Percentiles rank a stretch among this genome's conserved stretches.
phyloP scores from a whole-genome alignment of 2,797 vertebrate species.

The Erpetoichthys calabaricus region DNA sequence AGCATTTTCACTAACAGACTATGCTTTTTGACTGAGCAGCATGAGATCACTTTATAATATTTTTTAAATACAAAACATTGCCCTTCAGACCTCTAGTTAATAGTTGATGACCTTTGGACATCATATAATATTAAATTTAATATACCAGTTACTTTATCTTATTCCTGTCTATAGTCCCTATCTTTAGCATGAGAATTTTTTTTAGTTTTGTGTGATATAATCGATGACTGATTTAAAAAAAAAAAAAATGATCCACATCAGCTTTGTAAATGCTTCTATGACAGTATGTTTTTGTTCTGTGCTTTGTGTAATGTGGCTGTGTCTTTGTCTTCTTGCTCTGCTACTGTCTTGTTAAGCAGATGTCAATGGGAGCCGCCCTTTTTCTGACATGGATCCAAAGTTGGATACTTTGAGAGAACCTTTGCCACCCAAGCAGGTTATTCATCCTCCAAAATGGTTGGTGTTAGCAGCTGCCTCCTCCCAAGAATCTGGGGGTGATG shows the following conservation, averaged over 20 bases:
- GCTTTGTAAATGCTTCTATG: background rate
- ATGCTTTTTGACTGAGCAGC: too few species aligned
- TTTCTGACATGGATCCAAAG: constrained; percentile 48
- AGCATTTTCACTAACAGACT: too few species aligned
- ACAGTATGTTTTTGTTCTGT: background rate
- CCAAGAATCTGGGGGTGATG: constrained; percentile 51
- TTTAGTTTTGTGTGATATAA: too few species aligned
- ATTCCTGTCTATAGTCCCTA: too few species aligned
- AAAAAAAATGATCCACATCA: background rate
- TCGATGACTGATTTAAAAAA: too few species aligned
- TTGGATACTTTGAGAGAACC: constrained; percentile 57
- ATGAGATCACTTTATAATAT: too few species aligned
- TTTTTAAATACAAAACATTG: too few species aligned
- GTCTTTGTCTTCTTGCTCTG: constrained; percentile 5
- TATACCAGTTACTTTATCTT: too few species aligned
- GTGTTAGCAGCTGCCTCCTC: constrained; percentile 38
- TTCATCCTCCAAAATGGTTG: constrained; percentile 77
- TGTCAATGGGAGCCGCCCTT: constrained; percentile 53
- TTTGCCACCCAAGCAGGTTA: constrained; percentile 55
- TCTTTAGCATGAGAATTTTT: too few species aligned
- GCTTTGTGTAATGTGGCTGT: background rate
- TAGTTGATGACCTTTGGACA: too few species aligned
- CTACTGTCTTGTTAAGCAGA: constrained; percentile 36
- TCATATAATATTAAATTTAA: too few species aligned
- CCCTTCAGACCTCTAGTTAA: too few species aligned